A percentile compares a stretch with the other conserved stretches of the same genome.
Conservation (phyloP, 1,140 invertebrate genomes). For the Euura lappo region DNA sequence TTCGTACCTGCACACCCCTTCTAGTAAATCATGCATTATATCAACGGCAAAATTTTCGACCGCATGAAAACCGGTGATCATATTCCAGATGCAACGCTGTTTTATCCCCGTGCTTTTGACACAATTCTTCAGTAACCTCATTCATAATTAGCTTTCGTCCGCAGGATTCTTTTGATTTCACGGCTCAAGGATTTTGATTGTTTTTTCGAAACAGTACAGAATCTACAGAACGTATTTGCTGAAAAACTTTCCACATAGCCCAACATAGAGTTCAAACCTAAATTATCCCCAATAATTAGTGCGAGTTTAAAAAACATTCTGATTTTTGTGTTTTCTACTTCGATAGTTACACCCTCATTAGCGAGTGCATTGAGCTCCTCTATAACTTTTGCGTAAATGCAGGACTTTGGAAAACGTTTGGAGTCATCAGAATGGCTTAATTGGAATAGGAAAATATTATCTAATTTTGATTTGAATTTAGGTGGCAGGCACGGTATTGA, state of each 20-base stretch:
- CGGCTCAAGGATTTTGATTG: not conserved
- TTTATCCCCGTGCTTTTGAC: slow-evolving; percentile 24
- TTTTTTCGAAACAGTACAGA: slow-evolving; percentile 20
- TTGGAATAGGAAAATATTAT: slow-evolving; percentile 8
- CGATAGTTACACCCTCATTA: slow-evolving; percentile 23
- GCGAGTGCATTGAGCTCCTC: slow-evolving; percentile 23
- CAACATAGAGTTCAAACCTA: slow-evolving; percentile 1
- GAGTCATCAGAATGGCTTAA: slow-evolving; percentile 35
- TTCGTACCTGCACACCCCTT: slow-evolving; percentile 29
- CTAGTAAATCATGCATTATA: slow-evolving; percentile 21
- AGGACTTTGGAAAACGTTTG: slow-evolving; percentile 24
- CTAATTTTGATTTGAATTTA: slow-evolving; percentile 26
- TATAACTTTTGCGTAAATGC: slow-evolving; percentile 27
- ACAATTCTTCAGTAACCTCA: slow-evolving; percentile 25
- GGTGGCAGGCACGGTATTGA: slow-evolving; percentile 36
- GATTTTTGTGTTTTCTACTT: slow-evolving; percentile 14
- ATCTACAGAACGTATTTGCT: slow-evolving; percentile 23
- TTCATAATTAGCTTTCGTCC: slow-evolving; percentile 17
- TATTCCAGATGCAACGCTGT: slow-evolving; percentile 30
- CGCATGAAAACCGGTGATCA: slow-evolving; percentile 28
- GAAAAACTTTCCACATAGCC: slow-evolving; percentile 25
- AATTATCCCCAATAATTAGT: not conserved
- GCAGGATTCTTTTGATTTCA: slow-evolving; percentile 23
- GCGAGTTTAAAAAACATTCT: slow-evolving; percentile 28
- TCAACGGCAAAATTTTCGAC: slow-evolving; percentile 34